phyloP scores from a whole-genome alignment of 2,888 invertebrate genomes.

The Nycteola revayana region DNA sequence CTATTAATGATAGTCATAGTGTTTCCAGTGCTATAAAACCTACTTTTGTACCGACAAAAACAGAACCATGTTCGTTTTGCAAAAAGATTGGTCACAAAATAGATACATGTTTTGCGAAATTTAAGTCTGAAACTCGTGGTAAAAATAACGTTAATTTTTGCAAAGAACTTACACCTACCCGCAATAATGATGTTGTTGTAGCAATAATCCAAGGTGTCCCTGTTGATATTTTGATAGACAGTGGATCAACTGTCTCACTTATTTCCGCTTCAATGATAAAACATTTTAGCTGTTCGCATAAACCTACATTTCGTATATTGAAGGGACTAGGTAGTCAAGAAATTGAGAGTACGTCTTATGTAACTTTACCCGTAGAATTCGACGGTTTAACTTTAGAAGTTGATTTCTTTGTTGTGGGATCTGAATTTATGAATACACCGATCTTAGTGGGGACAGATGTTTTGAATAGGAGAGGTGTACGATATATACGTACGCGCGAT shows the following conservation, averaged over 20 bases:
- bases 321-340: background rate
- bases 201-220: background rate
- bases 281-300: background rate
- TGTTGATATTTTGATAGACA: background rate
- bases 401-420: constrained; percentile 21
- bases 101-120: background rate
- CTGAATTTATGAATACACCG: constrained; percentile 15
- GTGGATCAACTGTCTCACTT: background rate
- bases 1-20: too few species aligned
- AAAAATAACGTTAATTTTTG: background rate
- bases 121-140: background rate
- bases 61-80: background rate
- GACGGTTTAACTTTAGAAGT: constrained; percentile 14
- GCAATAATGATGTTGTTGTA: background rate
- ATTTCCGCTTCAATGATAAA: background rate
- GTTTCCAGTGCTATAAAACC: background rate
- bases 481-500: constrained; percentile 4
- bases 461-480: constrained; percentile 13
- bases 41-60: background rate
- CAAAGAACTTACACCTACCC: background rate
- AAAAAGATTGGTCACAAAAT: background rate
- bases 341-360: background rate
- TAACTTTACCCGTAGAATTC: background rate
- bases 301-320: background rate
- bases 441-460: constrained; percentile 28